Percentiles rank a stretch among this genome's conserved stretches.
These are phyloP conservation scores for Lasioglossum lativentre DNA, from an alignment of 2,888 invertebrate species.

Conservation along the genomic window DNA sequence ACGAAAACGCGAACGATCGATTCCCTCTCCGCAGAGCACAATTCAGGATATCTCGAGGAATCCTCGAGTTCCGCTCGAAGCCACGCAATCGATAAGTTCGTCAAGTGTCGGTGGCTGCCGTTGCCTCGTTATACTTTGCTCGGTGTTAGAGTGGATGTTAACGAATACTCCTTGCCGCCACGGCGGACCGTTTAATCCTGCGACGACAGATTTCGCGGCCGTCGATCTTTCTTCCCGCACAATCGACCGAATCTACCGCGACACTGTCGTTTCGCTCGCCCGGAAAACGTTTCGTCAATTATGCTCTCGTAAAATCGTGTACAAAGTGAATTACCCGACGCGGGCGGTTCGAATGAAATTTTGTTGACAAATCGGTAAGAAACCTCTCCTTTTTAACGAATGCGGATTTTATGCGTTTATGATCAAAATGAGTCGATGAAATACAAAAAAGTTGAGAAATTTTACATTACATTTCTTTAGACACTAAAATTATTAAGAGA, in stretches of 20 bases:
- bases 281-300: neutral
- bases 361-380: neutral
- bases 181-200: constrained; percentile 13
- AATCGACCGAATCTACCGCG: neutral
- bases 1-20: constrained; percentile 30
- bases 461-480: too few species aligned
- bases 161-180: constrained; percentile 41
- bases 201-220: constrained; percentile 9
- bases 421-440: neutral
- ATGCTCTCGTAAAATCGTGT: too few species aligned
- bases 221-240: neutral
- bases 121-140: constrained; percentile 40
- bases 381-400: too few species aligned
- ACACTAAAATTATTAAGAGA: too few species aligned
- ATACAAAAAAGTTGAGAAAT: too few species aligned
- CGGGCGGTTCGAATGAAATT: neutral
- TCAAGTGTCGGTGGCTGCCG: neutral
- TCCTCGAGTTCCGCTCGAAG: constrained; percentile 21
- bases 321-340: neutral
- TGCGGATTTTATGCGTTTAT: too few species aligned
- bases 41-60: constrained; percentile 28
- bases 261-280: neutral
- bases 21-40: neutral
- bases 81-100: constrained; percentile 34
- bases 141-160: constrained; percentile 40